These are phyloP conservation scores for Papilio dardanus DNA, from an alignment of 1,140 invertebrate species.

Conservation along the genomic window DNA sequence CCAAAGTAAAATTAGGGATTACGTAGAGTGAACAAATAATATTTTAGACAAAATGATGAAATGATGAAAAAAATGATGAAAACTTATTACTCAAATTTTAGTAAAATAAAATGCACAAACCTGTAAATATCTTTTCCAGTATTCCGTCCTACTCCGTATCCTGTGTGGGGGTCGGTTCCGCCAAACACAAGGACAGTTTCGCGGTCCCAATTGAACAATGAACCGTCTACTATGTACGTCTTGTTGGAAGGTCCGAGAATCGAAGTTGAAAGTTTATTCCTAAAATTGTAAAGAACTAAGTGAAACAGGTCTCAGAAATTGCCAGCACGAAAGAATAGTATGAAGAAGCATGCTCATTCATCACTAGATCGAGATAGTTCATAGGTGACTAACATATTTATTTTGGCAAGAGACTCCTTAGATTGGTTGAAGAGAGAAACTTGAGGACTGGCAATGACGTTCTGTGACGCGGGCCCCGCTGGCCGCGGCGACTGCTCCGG, in stretches of 20 bases:
- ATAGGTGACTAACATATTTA: constrained; percentile 60
- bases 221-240: constrained; percentile 74
- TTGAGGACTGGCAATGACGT: constrained; percentile 53
- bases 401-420: constrained; percentile 65
- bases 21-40: neutral
- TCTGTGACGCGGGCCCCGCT: constrained; percentile 41
- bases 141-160: constrained; percentile 78
- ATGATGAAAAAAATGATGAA: too few relatives aligned
- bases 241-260: constrained; percentile 73
- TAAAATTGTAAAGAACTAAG: constrained; percentile 40
- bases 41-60: too few relatives aligned
- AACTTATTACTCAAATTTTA: too few relatives aligned
- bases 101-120: constrained; percentile 50
- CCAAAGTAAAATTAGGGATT: neutral
- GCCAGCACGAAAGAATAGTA: neutral
- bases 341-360: neutral
- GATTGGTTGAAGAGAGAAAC: constrained; percentile 72
- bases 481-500: constrained; percentile 39
- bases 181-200: constrained; percentile 84
- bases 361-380: constrained; percentile 11
- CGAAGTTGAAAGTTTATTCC: constrained; percentile 74
- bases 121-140: constrained; percentile 83
- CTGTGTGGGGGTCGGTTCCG: constrained; percentile 83
- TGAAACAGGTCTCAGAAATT: neutral
- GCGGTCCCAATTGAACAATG: constrained; percentile 81